Conservation (phyloP, 2,888 invertebrate genomes). For the Nomada ruficornis region DNA sequence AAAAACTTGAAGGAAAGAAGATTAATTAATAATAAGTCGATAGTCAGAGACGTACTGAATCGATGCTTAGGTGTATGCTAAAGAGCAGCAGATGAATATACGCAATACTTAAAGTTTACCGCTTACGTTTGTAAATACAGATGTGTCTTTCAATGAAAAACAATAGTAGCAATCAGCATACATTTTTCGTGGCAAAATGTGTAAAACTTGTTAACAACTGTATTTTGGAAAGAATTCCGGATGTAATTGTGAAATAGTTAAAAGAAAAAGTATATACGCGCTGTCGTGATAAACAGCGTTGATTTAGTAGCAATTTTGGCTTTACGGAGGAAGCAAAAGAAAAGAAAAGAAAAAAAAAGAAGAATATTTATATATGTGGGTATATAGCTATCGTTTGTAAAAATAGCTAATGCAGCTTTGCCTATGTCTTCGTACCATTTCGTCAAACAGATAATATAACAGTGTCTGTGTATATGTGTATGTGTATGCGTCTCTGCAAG, state of each 20-base stretch:
- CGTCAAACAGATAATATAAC: conserved; percentile 63
- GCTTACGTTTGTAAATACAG: conserved; percentile 34
- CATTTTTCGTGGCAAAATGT: conserved; percentile 23
- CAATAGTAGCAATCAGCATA: conserved; percentile 15
- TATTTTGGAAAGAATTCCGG: conserved; percentile 51
- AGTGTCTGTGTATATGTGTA: conserved; percentile 55
- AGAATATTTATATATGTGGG: neutral
- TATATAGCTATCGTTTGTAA: conserved; percentile 51
- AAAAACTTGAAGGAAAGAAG: conserved; percentile 38
- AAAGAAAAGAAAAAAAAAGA: conserved; percentile 9
- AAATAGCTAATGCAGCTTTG: conserved; percentile 57
- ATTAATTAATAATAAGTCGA: conserved; percentile 44
- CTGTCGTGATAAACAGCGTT: conserved; percentile 19
- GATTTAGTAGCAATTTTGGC: conserved; percentile 48
- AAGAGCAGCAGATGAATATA: conserved; percentile 53
- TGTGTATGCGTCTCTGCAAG: conserved; percentile 66
- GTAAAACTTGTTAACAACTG: conserved; percentile 20
- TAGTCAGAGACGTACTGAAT: conserved; percentile 50
- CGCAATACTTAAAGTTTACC: conserved; percentile 39
- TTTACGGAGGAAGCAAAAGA: conserved; percentile 7
- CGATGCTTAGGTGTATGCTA: conserved; percentile 42
- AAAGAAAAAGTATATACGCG: conserved; percentile 45
- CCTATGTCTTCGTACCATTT: conserved; percentile 63
- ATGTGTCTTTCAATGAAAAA: conserved; percentile 40
- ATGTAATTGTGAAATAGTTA: neutral